These are phyloP conservation scores for Belgica antarctica DNA, from an alignment of 2,888 invertebrate genomes.

Conservation along the genomic window DNA sequence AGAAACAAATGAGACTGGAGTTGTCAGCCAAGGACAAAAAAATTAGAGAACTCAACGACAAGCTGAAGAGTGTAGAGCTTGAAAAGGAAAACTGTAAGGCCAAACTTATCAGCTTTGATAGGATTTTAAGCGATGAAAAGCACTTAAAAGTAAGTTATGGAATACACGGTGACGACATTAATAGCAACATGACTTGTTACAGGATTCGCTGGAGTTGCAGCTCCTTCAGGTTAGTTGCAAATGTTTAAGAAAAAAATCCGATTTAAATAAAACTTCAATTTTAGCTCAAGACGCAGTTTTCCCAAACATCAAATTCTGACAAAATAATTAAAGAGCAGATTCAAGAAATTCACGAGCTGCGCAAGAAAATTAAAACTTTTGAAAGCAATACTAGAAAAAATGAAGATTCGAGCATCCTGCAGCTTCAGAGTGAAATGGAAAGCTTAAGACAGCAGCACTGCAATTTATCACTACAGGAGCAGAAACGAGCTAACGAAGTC, in stretches of 20 bases:
- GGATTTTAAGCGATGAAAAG: conserved; percentile 74
- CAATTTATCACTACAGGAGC: conserved; percentile 69
- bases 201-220: too few species aligned
- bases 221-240: too few species aligned
- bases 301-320: conserved; percentile 50
- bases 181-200: too few species aligned
- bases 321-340: conserved; percentile 57
- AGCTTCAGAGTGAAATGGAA: conserved; percentile 71
- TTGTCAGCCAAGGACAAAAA: conserved; percentile 55
- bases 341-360: conserved; percentile 64
- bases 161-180: conserved; percentile 59
- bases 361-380: conserved; percentile 63
- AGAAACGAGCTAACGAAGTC: conserved; percentile 67
- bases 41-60: conserved; percentile 61
- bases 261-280: too few species aligned
- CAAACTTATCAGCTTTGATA: conserved; percentile 73
- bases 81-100: conserved; percentile 69
- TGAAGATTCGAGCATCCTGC: conserved; percentile 51
- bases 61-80: conserved; percentile 60
- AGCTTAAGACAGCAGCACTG: conserved; percentile 71
- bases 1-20: conserved; percentile 62
- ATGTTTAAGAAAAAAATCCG: too few species aligned
- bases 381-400: conserved; percentile 60
- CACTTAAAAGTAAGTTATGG: conserved; percentile 72
- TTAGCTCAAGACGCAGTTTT: conserved; percentile 57